A percentile compares a stretch with the other conserved stretches of the same genome.
phyloP scores from a whole-genome alignment of 2,888 invertebrate species.

The Troides oblongomaculatus region DNA sequence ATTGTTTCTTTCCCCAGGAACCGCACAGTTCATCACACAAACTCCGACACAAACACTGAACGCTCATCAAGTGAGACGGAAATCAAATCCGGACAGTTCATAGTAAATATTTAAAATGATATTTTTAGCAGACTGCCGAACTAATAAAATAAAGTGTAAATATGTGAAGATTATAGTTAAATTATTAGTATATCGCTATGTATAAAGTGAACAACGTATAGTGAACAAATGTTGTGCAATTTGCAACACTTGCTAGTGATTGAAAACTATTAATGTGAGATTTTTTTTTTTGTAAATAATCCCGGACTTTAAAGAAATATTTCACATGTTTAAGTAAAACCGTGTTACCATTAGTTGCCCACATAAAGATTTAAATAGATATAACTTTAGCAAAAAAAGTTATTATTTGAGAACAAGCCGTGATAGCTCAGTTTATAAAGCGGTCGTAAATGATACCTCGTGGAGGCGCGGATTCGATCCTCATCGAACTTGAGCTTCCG shows the following conservation, averaged over 20 bases:
- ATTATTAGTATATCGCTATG: conserved; percentile 17
- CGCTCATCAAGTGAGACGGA: conserved; percentile 70
- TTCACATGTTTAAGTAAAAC: conserved; percentile 16
- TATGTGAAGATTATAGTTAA: conserved; percentile 50
- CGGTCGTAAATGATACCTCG: too few species aligned
- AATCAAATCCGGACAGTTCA: conserved; percentile 77
- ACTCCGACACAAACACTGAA: conserved; percentile 66
- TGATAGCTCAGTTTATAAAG: too few species aligned
- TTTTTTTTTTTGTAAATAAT: conserved; percentile 1
- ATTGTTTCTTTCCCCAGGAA: conserved; percentile 49
- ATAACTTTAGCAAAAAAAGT: conserved; percentile 14
- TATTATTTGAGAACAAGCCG: background rate
- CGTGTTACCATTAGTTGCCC: conserved; percentile 26
- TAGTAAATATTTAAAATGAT: conserved; percentile 50
- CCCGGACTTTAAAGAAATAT: background rate
- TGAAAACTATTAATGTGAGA: conserved; percentile 2
- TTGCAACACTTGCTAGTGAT: conserved; percentile 3
- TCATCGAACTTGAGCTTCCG: too few species aligned
- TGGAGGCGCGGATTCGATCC: too few species aligned
- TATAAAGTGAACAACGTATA: conserved; percentile 6
- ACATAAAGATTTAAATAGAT: conserved; percentile 16
- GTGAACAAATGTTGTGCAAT: conserved; percentile 14
- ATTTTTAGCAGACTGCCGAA: conserved; percentile 44
- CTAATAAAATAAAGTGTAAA: conserved; percentile 55
- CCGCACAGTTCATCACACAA: conserved; percentile 69